phyloP scores from a whole-genome alignment of 2,888 invertebrate genomes.

The Cristatella mucedo region DNA sequence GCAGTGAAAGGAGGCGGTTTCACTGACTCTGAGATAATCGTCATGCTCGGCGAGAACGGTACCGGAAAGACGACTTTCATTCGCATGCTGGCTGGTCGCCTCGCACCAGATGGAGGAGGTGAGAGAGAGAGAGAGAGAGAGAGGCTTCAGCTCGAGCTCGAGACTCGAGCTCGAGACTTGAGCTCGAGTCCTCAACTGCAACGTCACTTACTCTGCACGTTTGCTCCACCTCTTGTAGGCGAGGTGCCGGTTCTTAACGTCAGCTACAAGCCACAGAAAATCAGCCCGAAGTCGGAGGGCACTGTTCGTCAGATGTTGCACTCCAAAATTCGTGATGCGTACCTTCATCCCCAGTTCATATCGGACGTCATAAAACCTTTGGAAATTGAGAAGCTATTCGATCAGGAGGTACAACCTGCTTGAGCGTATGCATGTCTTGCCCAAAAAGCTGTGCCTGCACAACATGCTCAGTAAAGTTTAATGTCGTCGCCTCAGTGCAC shows the following conservation, averaged over 20 bases:
- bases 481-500: too few species aligned
- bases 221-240: constrained; percentile 41
- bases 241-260: constrained; percentile 79
- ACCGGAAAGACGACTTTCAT: constrained; percentile 99
- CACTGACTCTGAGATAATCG: constrained; percentile 96
- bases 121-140: too few species aligned
- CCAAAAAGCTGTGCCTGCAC: too few species aligned
- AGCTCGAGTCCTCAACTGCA: too few species aligned
- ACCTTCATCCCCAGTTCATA: constrained; percentile 88
- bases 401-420: constrained; percentile 87
- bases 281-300: constrained; percentile 88
- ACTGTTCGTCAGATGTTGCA: constrained; percentile 78
- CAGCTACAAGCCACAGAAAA: constrained; percentile 99
- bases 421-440: too few species aligned
- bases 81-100: constrained; percentile 86
- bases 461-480: too few species aligned
- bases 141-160: neutral
- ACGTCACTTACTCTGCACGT: too few species aligned
- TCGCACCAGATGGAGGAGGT: constrained; percentile 71
- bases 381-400: constrained; percentile 88
- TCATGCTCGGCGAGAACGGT: constrained; percentile 85
- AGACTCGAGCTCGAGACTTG: neutral
- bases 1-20: constrained; percentile 76
- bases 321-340: constrained; percentile 91
- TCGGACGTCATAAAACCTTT: constrained; percentile 97